Base-by-base conservation (phyloP, 1,140 invertebrate genomes). In the Aphelenchoides avenae region DNA sequence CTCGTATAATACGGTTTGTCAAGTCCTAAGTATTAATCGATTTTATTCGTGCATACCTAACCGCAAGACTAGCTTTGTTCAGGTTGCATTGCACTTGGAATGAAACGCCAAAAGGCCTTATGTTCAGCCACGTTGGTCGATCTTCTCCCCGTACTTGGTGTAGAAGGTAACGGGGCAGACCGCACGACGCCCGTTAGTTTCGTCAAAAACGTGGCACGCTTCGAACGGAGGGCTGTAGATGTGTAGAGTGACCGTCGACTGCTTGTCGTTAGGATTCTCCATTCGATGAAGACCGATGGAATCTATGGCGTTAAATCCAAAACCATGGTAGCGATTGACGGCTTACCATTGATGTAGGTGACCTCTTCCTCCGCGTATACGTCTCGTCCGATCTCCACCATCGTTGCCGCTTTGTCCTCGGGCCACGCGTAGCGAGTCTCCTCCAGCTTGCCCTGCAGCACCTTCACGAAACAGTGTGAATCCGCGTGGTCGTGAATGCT, bases 401-500 rank as follows among this genome's bases (percentile, higher is more conserved):
- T 27, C 1, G 72, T 68, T 3, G 15, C 49, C 27, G 20, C 15
- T 37, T 57, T 47, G 22, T 20, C 37, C 2, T 74, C 64, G 5
- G 88, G 89, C 87, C 87, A 89, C 3, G 80, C 83, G 73, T 85
- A 91, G 44, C 84, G 78, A 2, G 86, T 83, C 80, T 88, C 82
- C 20, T 76, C 69, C 5, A 86, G 68, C 5, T 67, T 57, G 9
- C 85, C 85, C 37, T 82, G 70, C 18, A 85, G 68, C 13, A 81
- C 81, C 81, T 97, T 98, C 87, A 98, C 92, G 71, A 99, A 92
- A 77, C 94, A 99, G 75, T 98, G 91, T 0, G 91, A 85, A 70
- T 94, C 84, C 0, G 91, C 85, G 76, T 99, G 94, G 78, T 95
- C 91, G 74, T 99, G 94, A 62, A 99, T 94, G 13, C 87, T 76